Base-by-base conservation (phyloP, 2,888 invertebrate species). In the Apomyelois bistriatella region DNA sequence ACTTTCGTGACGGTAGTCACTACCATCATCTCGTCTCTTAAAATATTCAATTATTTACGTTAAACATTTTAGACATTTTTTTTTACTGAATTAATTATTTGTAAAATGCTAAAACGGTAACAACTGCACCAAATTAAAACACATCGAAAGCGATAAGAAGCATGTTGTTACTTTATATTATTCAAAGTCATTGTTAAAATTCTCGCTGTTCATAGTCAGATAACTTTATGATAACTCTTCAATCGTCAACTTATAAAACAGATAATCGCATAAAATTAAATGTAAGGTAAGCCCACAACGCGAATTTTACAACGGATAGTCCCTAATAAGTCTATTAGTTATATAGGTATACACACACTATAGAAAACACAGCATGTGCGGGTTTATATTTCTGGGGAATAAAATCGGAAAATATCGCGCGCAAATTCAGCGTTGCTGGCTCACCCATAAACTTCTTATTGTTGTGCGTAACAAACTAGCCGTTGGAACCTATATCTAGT, bases 401-500 rank as follows among this genome's bases (percentile, higher is more conserved):
- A 9, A 7, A 6, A 9, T 32, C 7, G 32, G 10, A 7, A 32
- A 32, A 32, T 16, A 16, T 15, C 8, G 1, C 13, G 13, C 1
- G 15, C 2, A 16, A 16, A 40, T 15, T 40, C 16, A 15, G 17
- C 10, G 15, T 8, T 40, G 40, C 16, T 16, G 17, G 9, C 15
- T 16, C 16, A 40, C 3, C 40, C 40, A 7, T 13, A 64, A 65
- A 66, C 66, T 68, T 69, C 52, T 65, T 66, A 66, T 67, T 71
- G 69, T 85, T 86, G 88, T 85, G 87, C 86, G 85, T 70, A 76
- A 83, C 72, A 79, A 80, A 74, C 54, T 65, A 62, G 62, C 64
- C 59, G 60, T 62, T 64, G 59, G 63, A 60, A 58, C 62, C 61
- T 76, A 74, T 63, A 61, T 61, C 76, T 76, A 76, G 65, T 66